Conservation (phyloP, 2,113 vertebrate genomes). For the Cyprinodon variegatus region DNA sequence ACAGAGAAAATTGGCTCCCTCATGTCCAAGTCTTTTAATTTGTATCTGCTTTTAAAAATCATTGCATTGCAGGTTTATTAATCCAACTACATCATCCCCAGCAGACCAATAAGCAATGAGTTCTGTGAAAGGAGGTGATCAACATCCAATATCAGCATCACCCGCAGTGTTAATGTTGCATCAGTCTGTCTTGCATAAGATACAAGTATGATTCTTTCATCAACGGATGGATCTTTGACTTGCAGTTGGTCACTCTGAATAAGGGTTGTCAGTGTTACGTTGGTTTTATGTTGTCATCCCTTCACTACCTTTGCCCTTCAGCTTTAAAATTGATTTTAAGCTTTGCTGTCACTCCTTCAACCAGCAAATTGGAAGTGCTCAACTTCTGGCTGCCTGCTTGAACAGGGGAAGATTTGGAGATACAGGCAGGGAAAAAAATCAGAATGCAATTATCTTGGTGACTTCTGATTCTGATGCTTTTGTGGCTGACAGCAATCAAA, state of each 20-base stretch:
- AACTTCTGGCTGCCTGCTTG: neutral
- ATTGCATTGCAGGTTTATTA: neutral
- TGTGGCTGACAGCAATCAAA: neutral
- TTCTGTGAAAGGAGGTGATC: conserved; percentile 2
- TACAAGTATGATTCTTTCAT: conserved; percentile 6
- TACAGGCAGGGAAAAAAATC: neutral
- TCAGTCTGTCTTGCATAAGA: neutral
- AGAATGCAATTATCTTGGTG: neutral
- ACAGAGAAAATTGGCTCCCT: conserved; percentile 51
- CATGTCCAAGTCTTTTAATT: conserved; percentile 45
- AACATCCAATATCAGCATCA: neutral
- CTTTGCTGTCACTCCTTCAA: neutral
- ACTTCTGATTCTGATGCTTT: neutral
- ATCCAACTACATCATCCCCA: neutral
- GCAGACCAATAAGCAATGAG: conserved; percentile 10
- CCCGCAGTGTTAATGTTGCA: neutral
- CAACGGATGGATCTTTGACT: conserved; percentile 10
- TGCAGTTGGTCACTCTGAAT: neutral
- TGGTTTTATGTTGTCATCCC: conserved; percentile 10
- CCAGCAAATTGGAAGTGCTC: conserved; percentile 11
- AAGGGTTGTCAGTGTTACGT: neutral
- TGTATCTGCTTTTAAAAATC: neutral
- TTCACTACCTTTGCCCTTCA: conserved; percentile 1
- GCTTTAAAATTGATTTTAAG: conserved; percentile 10
- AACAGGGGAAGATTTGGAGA: conserved; percentile 1